phyloP scores from a whole-genome alignment of 2,888 invertebrate genomes.

The Julus scanicus region DNA sequence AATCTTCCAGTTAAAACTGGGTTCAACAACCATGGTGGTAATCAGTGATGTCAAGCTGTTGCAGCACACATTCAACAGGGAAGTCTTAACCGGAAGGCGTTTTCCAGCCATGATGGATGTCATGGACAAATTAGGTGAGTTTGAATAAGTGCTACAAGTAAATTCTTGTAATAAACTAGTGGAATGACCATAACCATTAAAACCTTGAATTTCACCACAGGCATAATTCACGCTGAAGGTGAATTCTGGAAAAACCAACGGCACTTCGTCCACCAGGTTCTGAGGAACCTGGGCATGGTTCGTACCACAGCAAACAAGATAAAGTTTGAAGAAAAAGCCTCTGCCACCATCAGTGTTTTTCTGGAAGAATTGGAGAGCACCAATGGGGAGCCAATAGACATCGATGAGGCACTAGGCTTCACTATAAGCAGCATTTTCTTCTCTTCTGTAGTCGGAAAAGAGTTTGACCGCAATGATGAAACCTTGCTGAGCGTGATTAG shows the following conservation, averaged over 20 bases:
- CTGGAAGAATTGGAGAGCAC: conserved; percentile 52
- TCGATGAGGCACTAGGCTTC: conserved; percentile 52
- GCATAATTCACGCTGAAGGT: conserved; percentile 85
- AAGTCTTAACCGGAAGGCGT: conserved; percentile 79
- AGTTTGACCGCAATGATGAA: conserved; percentile 55
- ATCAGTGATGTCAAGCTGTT: conserved; percentile 79
- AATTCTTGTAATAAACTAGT: not conserved
- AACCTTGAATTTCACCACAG: conserved; percentile 68
- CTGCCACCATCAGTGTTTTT: conserved; percentile 50
- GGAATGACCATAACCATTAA: not conserved
- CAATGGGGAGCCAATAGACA: conserved; percentile 53
- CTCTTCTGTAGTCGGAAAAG: conserved; percentile 51
- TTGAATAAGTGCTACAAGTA: not conserved
- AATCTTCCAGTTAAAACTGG: conserved; percentile 48
- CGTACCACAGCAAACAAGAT: conserved; percentile 69
- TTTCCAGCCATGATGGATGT: conserved; percentile 80
- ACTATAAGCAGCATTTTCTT: conserved; percentile 56
- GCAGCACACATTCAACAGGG: conserved; percentile 78
- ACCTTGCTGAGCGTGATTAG: conserved; percentile 47
- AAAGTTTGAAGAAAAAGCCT: conserved; percentile 55
- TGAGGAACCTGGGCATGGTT: conserved; percentile 79
- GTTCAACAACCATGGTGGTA: conserved; percentile 66
- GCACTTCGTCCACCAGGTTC: conserved; percentile 77
- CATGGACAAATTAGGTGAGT: conserved; percentile 86
- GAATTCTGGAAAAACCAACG: conserved; percentile 85